phyloP scores from a whole-genome alignment of 2,888 invertebrate species.

The Brachypalpus laphriformis region DNA sequence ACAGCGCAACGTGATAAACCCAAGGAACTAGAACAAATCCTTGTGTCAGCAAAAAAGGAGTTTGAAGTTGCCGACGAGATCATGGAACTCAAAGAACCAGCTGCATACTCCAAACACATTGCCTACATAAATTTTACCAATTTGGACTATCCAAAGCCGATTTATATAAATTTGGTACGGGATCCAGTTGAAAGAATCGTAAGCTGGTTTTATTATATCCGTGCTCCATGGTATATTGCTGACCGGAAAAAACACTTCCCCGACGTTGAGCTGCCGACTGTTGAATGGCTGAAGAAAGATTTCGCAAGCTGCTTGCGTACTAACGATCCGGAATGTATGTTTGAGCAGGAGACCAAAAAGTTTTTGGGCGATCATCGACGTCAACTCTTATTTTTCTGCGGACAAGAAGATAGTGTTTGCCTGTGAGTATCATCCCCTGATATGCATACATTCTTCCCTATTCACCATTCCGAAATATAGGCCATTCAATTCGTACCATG shows the following conservation, averaged over 20 bases:
- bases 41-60: slow-evolving; percentile 89
- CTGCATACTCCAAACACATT: slow-evolving; percentile 92
- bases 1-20: slow-evolving; percentile 91
- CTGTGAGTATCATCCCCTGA: slow-evolving; percentile 70
- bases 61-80: slow-evolving; percentile 88
- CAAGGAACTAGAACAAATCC: slow-evolving; percentile 84
- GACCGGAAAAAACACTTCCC: slow-evolving; percentile 84
- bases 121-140: slow-evolving; percentile 93
- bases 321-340: slow-evolving; percentile 91
- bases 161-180: slow-evolving; percentile 92
- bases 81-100: slow-evolving; percentile 88
- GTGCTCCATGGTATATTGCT: slow-evolving; percentile 94
- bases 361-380: slow-evolving; percentile 92
- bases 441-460: slow-evolving; percentile 3
- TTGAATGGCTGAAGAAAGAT: slow-evolving; percentile 83
- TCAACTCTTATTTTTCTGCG: slow-evolving; percentile 93
- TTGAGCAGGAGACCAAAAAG: slow-evolving; percentile 90
- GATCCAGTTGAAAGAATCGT: slow-evolving; percentile 94
- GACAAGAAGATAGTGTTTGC: slow-evolving; percentile 85
- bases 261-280: slow-evolving; percentile 80
- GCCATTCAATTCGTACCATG: slow-evolving; percentile 92
- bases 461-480: slow-evolving; percentile 81
- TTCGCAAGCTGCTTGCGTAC: slow-evolving; percentile 91
- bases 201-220: slow-evolving; percentile 94
- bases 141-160: slow-evolving; percentile 89